Evolutionary conservation across 2,888 invertebrate species (phyloP), one percentile per base, ranked within the genome.

Genomic region (Ceramica pisi): DNA sequence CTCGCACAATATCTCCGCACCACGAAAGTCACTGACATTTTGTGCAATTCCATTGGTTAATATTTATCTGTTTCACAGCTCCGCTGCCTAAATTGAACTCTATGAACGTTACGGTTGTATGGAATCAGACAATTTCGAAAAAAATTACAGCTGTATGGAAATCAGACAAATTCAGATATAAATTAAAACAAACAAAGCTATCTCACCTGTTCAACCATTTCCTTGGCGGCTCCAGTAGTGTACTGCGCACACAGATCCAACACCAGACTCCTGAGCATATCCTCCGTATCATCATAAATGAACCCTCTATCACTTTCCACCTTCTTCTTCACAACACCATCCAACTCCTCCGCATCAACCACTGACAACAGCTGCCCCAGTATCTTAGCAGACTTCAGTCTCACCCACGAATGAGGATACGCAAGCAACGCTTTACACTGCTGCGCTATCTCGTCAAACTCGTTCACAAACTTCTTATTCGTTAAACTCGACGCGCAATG

Each of bases 401-500:
- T 97, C 0, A 99, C 98, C 99, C 99, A 99, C 46, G 97, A 96
- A 90, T 99, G 99, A 19, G 98, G 98, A 91, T 99, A 97, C 0
- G 97, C 97, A 21, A 99, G 90, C 56, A 98, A 96, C 23, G 95
- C 96, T 91, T 98, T 98, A 84, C 97, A 97, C 87, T 97, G 96
- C 89, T 97, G 97, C 65, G 96, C 96, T 85, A 97, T 92, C 74
- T 96, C 96, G 75, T 98, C 97, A 5, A 96, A 93, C 62, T 96
- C 94, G 41, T 92, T 91, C 0, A 82, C 71, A 75, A 93, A 95
- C 51, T 95, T 94, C 5, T 93, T 91, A 78, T 95, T 95, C 19
- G 96, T 96, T 69, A 98, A 89, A 85, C 97, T 96, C 0, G 92
- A 89, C 1, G 97, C 94, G 90, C 98, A 98, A 76, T 97, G 94